Evolutionary conservation across 1,140 invertebrate genomes (phyloP).

Genomic region (Nephila pilipes): DNA sequence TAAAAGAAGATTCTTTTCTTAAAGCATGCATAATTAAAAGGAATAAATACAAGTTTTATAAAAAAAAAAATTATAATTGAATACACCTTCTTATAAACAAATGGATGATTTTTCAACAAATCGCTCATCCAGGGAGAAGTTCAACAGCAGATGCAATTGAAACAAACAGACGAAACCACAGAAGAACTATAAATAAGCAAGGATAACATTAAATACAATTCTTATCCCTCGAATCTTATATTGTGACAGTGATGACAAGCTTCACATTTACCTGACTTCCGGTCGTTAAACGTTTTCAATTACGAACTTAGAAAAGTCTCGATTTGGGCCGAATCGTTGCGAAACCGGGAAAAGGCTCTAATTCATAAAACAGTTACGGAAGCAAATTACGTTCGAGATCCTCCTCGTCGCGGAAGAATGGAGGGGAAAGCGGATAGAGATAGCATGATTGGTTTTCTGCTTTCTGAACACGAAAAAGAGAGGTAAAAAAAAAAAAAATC

Average conservation of each 20-base stretch:
- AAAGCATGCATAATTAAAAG: too few species aligned
- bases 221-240: neutral
- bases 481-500: neutral
- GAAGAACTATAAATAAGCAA: neutral
- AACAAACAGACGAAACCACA: too few species aligned
- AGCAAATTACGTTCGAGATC: neutral
- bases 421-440: constrained; percentile 27
- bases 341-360: neutral
- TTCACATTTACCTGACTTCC: constrained; percentile 37
- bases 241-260: constrained; percentile 48
- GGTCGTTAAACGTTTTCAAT: constrained; percentile 72
- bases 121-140: too few species aligned
- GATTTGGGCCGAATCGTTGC: constrained; percentile 26
- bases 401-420: neutral
- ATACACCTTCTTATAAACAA: too few species aligned
- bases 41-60: too few species aligned
- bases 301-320: constrained; percentile 24
- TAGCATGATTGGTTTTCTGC: constrained; percentile 38
- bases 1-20: too few species aligned
- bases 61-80: too few species aligned
- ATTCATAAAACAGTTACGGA: neutral
- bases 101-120: too few species aligned
- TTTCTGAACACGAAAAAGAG: constrained; percentile 17
- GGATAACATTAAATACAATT: neutral
- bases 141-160: too few species aligned